phyloP scores from a whole-genome alignment of 2,797 vertebrate genomes.

The Rhodeus uyekii region DNA sequence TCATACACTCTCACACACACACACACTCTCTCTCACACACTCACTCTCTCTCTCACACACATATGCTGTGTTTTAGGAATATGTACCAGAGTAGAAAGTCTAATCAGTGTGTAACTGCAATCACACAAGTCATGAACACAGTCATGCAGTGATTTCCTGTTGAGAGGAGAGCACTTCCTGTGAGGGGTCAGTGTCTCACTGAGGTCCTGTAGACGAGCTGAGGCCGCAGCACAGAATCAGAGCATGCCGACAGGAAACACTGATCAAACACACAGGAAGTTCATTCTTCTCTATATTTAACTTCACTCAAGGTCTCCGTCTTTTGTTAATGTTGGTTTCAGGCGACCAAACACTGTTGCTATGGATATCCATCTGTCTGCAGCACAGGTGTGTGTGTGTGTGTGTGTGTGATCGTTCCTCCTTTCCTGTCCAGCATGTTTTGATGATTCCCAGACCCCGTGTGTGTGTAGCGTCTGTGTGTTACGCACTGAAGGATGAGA shows the following conservation, averaged over 20 bases:
- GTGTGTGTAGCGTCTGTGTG: too few relatives aligned
- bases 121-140: too few relatives aligned
- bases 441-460: neutral
- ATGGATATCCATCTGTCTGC: neutral
- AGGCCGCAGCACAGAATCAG: neutral
- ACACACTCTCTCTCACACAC: neutral
- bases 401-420: neutral
- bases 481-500: too few relatives aligned
- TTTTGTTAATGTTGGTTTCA: neutral
- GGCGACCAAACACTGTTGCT: neutral
- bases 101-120: too few relatives aligned
- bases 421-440: neutral
- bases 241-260: neutral
- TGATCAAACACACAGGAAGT: slow-evolving; percentile 9
- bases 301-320: neutral
- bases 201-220: neutral
- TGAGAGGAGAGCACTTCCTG: neutral
- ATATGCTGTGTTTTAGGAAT: neutral
- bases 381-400: neutral
- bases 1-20: neutral
- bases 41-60: neutral
- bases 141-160: neutral
- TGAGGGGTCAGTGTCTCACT: neutral
- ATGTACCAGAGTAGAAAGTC: neutral
- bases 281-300: neutral